phyloP scores from a whole-genome alignment of 2,113 vertebrate genomes.

The Pitta sordida region DNA sequence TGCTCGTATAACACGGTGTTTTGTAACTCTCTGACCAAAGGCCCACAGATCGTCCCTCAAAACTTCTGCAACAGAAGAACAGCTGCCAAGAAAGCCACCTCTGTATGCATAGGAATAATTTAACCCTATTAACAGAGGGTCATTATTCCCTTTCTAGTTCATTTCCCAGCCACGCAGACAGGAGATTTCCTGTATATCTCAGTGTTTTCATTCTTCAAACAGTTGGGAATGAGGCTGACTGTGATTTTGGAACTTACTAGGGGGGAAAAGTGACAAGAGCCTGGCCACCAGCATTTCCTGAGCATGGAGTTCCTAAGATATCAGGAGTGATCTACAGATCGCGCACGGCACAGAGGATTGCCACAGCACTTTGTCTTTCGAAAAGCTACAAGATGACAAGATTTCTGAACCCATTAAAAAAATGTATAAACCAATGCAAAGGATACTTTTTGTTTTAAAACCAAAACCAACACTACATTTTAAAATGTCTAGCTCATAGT shows the following conservation, averaged over 20 bases:
- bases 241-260: background rate
- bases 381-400: background rate
- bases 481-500: background rate
- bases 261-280: background rate
- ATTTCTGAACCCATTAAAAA: background rate
- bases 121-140: background rate
- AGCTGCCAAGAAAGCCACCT: background rate
- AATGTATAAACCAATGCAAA: background rate
- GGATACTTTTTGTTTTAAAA: background rate
- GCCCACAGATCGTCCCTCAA: background rate
- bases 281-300: background rate
- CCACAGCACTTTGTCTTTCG: background rate
- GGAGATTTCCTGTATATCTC: background rate
- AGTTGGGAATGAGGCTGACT: background rate
- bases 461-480: background rate
- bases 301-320: background rate
- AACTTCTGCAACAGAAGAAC: background rate
- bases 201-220: background rate
- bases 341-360: background rate
- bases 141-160: background rate
- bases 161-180: background rate
- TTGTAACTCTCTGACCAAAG: background rate
- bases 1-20: background rate
- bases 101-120: rapidly evolving
- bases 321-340: background rate